phyloP scores from a whole-genome alignment of 92 coral and sea anemone genomes.

The Zoanthus solanderi region DNA sequence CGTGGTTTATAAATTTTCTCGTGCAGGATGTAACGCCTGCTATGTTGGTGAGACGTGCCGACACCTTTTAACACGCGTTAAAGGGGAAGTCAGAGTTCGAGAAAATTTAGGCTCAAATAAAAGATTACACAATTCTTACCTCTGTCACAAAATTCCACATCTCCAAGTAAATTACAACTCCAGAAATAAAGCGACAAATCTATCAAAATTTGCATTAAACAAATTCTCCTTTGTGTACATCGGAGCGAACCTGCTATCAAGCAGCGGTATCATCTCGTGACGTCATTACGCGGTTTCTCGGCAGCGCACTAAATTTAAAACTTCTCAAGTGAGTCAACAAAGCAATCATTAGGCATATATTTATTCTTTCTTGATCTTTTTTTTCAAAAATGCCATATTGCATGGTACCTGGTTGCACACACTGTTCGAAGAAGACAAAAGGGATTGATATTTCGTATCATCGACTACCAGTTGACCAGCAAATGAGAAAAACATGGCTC shows the following conservation, averaged over 20 bases:
- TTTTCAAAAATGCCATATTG: slow-evolving; percentile 51
- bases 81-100: not conserved
- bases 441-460: slow-evolving; percentile 54
- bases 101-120: not conserved
- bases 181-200: not conserved
- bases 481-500: slow-evolving; percentile 57
- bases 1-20: too few species aligned
- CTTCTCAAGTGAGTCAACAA: not conserved
- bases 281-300: slow-evolving; percentile 27
- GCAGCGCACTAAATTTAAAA: not conserved
- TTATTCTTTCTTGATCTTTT: not conserved
- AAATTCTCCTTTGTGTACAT: slow-evolving; percentile 9
- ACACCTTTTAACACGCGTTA: not conserved
- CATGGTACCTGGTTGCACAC: slow-evolving; percentile 58
- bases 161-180: slow-evolving; percentile 7
- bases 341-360: not conserved
- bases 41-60: too few species aligned
- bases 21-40: too few species aligned
- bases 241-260: slow-evolving; percentile 24
- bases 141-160: not conserved
- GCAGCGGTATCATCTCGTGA: slow-evolving; percentile 41
- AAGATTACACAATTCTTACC: not conserved
- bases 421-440: slow-evolving; percentile 58
- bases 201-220: not conserved
- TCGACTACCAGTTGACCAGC: slow-evolving; percentile 56